phyloP scores from a whole-genome alignment of 1,140 invertebrate genomes.

The Drosophila kanapiae region DNA sequence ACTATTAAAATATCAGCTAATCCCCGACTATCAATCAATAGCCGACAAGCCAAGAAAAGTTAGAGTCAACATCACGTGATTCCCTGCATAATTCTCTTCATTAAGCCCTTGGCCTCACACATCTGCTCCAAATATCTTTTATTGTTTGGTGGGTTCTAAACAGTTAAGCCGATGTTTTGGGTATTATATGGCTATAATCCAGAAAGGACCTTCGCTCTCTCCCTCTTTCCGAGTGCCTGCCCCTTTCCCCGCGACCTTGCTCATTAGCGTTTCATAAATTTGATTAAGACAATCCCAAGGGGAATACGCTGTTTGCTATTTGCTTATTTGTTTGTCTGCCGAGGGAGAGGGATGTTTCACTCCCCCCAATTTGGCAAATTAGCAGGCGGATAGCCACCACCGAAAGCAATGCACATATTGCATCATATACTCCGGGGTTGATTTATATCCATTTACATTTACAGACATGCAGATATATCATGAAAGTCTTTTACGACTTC shows the following conservation, averaged over 20 bases:
- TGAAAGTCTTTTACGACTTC: constrained; percentile 78
- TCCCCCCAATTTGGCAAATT: constrained; percentile 75
- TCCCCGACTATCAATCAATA: constrained; percentile 1
- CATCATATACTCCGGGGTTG: constrained; percentile 40
- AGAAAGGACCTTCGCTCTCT: constrained; percentile 19
- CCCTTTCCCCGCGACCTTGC: constrained; percentile 46
- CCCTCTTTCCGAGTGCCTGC: background rate
- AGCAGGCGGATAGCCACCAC: constrained; percentile 63
- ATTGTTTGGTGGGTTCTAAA: constrained; percentile 23
- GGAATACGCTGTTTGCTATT: constrained; percentile 53
- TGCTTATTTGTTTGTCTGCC: constrained; percentile 50
- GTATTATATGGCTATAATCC: constrained; percentile 76
- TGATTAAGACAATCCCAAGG: constrained; percentile 81
- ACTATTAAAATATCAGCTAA: background rate
- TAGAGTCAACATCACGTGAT: constrained; percentile 16
- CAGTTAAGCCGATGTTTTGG: constrained; percentile 69
- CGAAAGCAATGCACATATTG: constrained; percentile 61
- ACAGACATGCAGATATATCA: constrained; percentile 45
- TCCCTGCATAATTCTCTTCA: constrained; percentile 4
- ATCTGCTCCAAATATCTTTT: constrained; percentile 38
- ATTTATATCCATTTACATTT: constrained; percentile 42
- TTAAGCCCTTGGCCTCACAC: constrained; percentile 31
- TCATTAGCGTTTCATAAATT: constrained; percentile 83
- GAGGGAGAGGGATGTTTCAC: constrained; percentile 20
- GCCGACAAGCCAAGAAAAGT: background rate